Conservation (phyloP, 1,140 invertebrate genomes). For the Odontomachus brunneus region DNA sequence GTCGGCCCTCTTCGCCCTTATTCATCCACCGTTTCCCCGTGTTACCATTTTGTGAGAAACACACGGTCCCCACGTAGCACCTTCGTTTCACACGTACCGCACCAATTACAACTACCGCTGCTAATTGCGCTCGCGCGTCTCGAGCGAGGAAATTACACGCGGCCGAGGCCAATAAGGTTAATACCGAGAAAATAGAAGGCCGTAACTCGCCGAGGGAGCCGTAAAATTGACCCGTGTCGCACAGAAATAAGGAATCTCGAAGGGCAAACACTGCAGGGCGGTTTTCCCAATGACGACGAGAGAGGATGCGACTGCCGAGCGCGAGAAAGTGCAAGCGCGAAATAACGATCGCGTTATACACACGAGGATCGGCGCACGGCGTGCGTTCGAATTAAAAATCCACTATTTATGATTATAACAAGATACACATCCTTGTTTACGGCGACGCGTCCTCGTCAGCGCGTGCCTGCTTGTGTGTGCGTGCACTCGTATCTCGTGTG, state of each 20-base stretch:
- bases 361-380: not conserved
- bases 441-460: too few species aligned
- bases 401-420: too few species aligned
- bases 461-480: not conserved
- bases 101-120: not conserved
- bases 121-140: not conserved
- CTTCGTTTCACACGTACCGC: not conserved
- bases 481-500: not conserved
- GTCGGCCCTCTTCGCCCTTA: too few species aligned
- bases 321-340: not conserved
- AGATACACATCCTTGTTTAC: too few species aligned
- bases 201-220: not conserved
- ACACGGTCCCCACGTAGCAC: not conserved
- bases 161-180: constrained; percentile 4
- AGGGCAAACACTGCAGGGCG: not conserved
- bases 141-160: constrained; percentile 5
- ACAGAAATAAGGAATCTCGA: not conserved
- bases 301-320: not conserved
- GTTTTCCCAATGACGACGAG: too few species aligned
- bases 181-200: constrained; percentile 25
- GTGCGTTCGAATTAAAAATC: too few species aligned
- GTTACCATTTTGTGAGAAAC: not conserved
- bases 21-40: not conserved
- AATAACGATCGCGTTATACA: not conserved
- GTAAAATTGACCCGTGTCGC: not conserved